Evolutionary conservation across 2,113 vertebrate genomes (phyloP), one percentile per base, ranked within the genome.

Genomic region (Dicaeum eximium): DNA sequence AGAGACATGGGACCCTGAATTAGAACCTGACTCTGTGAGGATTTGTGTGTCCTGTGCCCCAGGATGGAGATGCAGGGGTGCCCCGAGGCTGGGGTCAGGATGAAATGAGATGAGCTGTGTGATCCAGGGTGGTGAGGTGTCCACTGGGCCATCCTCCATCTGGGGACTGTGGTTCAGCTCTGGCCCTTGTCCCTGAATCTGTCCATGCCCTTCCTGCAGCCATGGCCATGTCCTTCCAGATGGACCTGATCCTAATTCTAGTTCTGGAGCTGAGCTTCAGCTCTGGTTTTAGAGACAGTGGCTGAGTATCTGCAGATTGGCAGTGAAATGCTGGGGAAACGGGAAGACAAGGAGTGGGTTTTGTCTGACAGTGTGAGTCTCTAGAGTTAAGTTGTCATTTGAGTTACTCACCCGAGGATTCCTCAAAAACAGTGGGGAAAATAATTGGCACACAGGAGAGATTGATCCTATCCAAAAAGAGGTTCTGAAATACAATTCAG

Each of bases 161-260:
- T 50, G 11, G 6, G 17, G 6, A 1, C 31, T 44, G 7, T 1
- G 2, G 31, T 81, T 50, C 35, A 44, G 16, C 21, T 83, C 38
- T 8, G 3, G 2, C 22, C 7, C 19, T 80, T 1, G 0, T 2
- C 22, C 20, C 30, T 50, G 24, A 12, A 15, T 7, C 30, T 64
- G 15, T 1, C 22, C 50, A 5, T 65, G 38, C 6, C 21, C 19
- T 45, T 65, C 15, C 21, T 58, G 66, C 33, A 31, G 3, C 18
- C 30, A 19, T 2, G 10, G 21, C 10, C 27, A 7, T 15, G 14
- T 16, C 4, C 6, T 88, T 35, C 12, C 33, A 27, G 5, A 3
- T 57, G 9, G 8, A 38, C 10, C 28, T 27, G 8, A 48, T 31
- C 2, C 12, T 10, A 71, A 54, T 10, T 60, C 18, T 15, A 35